Base-by-base conservation (phyloP, 2,113 vertebrate genomes). In the Emydura subglobosa region DNA sequence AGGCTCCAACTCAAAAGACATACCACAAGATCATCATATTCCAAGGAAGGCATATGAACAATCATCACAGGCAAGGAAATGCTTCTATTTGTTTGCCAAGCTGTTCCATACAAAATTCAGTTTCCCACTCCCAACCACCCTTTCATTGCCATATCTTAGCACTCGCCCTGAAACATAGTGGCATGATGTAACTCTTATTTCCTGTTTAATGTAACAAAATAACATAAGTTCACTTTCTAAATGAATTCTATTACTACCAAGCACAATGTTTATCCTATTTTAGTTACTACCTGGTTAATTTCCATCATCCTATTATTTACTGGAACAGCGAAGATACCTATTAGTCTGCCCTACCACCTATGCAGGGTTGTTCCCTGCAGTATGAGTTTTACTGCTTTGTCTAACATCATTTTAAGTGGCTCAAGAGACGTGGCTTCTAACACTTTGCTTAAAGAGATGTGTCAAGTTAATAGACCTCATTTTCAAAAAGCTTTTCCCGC, bases 21-120 rank as follows among this genome's bases (percentile, higher is more conserved):
- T 42, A 74, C 7, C 22, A 74, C n/a, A 74, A 74, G n/a, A 44
- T 12, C 59, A 61, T 61, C 31, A n/a, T 68, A n/a, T 68, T 68
- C 61, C 61, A n/a, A 42, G 72, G 11, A 76, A 76, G 39, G 10
- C 22, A 76, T 4, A 44, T 11, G 9, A 44, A 42, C 22, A 25
- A 10, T 2, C 21, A 44, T 22, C 24, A 27, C 22, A 42, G 57
- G 47, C 55, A 88, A 79, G 88, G 22, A 53, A 79, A 74, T 22
- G 10, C 10, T 82, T 86, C 44, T 79, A 21, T 31, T 86, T 39
- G 51, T 90, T 82, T 74, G 42, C 24, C 79, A 94, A 87, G 13
- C 34, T 90, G 85, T 49, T 80, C n/a, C 10, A 27, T 92, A 93
- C 21, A 27, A 1, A 92, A 27, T 34, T 42, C 8, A n/a, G 21